Percentiles rank a stretch among this genome's conserved stretches.
These are phyloP conservation scores for Leucoraja erinaceus DNA, from an alignment of 2,113 vertebrate genomes.

Conservation along the genomic window DNA sequence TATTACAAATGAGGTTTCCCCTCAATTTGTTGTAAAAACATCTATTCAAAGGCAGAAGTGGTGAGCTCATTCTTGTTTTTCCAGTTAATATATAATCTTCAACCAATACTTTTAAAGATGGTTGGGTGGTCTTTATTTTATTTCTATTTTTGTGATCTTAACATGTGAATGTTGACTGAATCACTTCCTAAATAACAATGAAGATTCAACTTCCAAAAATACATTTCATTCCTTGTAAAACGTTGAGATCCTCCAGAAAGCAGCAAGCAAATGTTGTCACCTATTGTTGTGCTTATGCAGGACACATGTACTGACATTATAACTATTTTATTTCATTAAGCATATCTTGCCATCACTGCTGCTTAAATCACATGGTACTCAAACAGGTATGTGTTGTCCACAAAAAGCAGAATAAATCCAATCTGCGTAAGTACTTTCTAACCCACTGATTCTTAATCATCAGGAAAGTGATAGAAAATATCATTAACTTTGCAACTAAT, in stretches of 20 bases:
- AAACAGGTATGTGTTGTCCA: neutral
- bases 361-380: neutral
- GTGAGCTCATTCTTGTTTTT: neutral
- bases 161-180: neutral
- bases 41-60: neutral
- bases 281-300: neutral
- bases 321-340: neutral
- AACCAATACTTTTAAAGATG: neutral
- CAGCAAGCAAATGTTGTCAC: neutral
- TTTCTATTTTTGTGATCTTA: neutral
- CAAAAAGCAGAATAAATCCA: too few relatives aligned
- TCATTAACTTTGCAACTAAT: too few relatives aligned
- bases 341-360: neutral
- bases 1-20: neutral
- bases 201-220: neutral
- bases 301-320: neutral
- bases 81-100: neutral
- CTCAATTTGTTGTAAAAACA: neutral
- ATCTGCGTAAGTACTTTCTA: too few relatives aligned
- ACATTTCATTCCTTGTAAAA: neutral
- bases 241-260: neutral
- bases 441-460: too few relatives aligned
- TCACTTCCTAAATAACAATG: neutral
- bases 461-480: too few relatives aligned
- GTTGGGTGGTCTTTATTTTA: neutral